Evolutionary conservation across 64 coral and sea anemone species (phyloP), one percentile per base, ranked within the genome.

Genomic region (Stylophora pistillata): DNA sequence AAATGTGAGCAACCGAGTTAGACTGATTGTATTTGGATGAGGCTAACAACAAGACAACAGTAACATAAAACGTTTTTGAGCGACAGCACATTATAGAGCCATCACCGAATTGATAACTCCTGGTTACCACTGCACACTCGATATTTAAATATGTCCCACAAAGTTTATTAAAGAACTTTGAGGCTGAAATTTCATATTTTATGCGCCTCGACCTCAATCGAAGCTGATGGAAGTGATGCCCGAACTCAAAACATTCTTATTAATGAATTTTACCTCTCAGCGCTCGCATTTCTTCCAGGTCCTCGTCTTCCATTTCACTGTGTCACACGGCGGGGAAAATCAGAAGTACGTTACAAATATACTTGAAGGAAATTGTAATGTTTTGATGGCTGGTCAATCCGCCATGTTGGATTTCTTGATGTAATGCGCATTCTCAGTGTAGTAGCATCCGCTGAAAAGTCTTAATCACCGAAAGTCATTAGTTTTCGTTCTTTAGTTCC

Each of bases 251-350:
- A n/a, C 10, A 41, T 63, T 28, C 63, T 15, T 26, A 12, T 68
- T 10, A n/a, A 77, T 52, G 21, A 13, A 5, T 68, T 21, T 65
- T 73, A 90, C 89, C 89, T 59, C 89, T 79, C 12, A 90, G 78
- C 4, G 89, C 68, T 55, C 56, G 74, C 89, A 90, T 90, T 82
- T 90, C 89, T 74, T 90, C 89, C 30, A 90, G 78, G 20, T 90
- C 89, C 37, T 90, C 89, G 56, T 90, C 89, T 12, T 90, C 89
- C 89, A 90, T 90, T 30, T 17, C 74, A 23, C 6, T 60, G n/a
- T 14, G 52, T 47, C 37, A 47, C 37, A 47, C 37, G 37, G 7
- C 37, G 37, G 37, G 37, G 7, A 47, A 47, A 47, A 47, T 7
- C 37, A 71, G 5, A 72, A 5, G 64, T 68, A 9, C 53, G 15